Percentiles rank a stretch among this genome's conserved stretches.
Conservation (phyloP, 2,113 vertebrate genomes). For the Nibea coibor region DNA sequence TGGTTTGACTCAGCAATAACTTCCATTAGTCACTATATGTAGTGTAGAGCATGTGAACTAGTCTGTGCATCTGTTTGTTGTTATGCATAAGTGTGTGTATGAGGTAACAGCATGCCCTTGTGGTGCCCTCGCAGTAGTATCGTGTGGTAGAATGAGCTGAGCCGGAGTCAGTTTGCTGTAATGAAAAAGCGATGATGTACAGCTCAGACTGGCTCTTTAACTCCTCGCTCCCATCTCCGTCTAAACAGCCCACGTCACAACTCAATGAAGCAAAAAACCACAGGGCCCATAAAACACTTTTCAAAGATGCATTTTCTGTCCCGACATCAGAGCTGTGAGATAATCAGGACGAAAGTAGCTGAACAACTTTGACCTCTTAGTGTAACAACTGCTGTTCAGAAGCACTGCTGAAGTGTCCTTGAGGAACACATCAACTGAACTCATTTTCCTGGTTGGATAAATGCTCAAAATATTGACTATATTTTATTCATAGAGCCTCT, state of each 20-base stretch:
- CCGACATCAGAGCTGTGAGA: conserved; percentile 9
- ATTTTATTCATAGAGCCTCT: background rate
- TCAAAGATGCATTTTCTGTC: background rate
- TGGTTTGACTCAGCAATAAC: background rate
- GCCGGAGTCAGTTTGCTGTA: conserved; percentile 36
- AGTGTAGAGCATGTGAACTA: background rate
- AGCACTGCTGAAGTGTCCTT: background rate
- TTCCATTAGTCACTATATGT: background rate
- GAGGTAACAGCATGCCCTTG: conserved; percentile 56
- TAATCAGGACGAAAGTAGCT: conserved; percentile 21
- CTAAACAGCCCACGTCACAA: conserved; percentile 40
- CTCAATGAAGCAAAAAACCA: conserved; percentile 27
- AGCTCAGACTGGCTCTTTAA: conserved; percentile 40
- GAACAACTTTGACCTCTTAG: conserved; percentile 11
- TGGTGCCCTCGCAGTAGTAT: conserved; percentile 48
- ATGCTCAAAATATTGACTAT: background rate
- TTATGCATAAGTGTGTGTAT: conserved; percentile 3
- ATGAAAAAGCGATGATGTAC: conserved; percentile 72
- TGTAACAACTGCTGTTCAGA: background rate
- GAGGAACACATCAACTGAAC: background rate
- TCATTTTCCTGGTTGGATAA: background rate
- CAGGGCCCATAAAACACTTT: conserved; percentile 31
- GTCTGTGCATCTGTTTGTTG: background rate
- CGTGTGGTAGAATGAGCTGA: conserved; percentile 26
- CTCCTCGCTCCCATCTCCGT: conserved; percentile 25